Base-by-base conservation (phyloP, 2,797 vertebrate genomes). In the Eupleurogrammus muticus region DNA sequence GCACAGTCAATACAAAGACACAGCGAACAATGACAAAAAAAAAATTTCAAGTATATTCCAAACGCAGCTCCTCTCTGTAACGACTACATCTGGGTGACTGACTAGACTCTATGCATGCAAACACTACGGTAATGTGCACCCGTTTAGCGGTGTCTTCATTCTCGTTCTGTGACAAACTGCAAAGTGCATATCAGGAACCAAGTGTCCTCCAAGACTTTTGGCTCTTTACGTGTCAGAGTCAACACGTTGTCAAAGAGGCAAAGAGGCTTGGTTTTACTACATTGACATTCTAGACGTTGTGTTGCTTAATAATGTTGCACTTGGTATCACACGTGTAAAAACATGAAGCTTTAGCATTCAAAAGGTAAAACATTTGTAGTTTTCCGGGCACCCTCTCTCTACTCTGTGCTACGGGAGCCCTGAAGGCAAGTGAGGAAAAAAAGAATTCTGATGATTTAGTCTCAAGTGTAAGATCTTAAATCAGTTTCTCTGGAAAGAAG, bases 31-130 rank as follows among this genome's bases (percentile, higher is more conserved):
- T 77, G 87, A 85, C 77, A 74, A 90, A 67, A 80, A 70, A n/a
- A 91, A 84, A 86, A 90, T 90, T 94, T 94, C 92, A 94, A 94
- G 93, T 93, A 93, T 90, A 77, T 83, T 89, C 87, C 77, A 80
- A 89, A 91, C 56, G 77, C 87, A 82, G 87, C 85, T 85, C 83
- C 73, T 83, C 79, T 54, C 59, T 89, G 83, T 86, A 81, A 66
- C 66, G 71, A 79, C 88, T 87, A 83, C 69, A 66, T 77, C 83
- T 76, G 70, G 59, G 59, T 66, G 71, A 84, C 63, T 82, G 71
- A 82, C 82, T 85, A 83, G 85, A 84, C 66, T 90, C 81, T 88
- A 93, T 20, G 76, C 92, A 92, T 93, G 92, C 92, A 90, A 80
- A 80, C 79, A 83, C 80, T 67, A 87, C 80, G 62, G 52, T 64